phyloP scores from a whole-genome alignment of 2,797 vertebrate species.

The Epinephelus malabaricus region DNA sequence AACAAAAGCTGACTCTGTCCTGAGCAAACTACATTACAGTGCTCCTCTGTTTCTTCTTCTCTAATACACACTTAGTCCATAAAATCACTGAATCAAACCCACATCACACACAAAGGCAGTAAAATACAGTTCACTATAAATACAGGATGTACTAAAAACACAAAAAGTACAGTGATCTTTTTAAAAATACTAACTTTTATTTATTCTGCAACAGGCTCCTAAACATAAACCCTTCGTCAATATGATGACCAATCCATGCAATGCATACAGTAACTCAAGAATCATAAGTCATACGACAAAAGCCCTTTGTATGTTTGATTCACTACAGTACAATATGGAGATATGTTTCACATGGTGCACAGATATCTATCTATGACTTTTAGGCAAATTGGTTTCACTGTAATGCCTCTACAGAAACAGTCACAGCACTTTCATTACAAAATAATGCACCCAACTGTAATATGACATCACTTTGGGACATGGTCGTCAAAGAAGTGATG shows the following conservation, averaged over 20 bases:
- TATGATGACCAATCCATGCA: slow-evolving; percentile 62
- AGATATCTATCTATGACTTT: slow-evolving; percentile 7
- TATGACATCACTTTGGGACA: background rate
- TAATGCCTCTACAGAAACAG: slow-evolving; percentile 36
- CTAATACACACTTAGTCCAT: background rate
- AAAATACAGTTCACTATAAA: background rate
- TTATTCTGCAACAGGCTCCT: slow-evolving; percentile 49
- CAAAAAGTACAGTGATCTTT: background rate
- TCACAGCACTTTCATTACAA: slow-evolving; percentile 55
- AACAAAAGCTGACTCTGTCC: slow-evolving; percentile 10
- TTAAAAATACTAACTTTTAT: slow-evolving; percentile 59
- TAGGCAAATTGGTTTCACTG: slow-evolving; percentile 19
- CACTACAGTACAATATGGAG: slow-evolving; percentile 24
- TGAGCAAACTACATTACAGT: background rate
- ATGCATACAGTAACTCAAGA: slow-evolving; percentile 43
- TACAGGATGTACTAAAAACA: background rate
- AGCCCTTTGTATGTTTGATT: slow-evolving; percentile 17
- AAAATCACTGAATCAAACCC: slow-evolving; percentile 12
- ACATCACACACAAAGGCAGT: background rate
- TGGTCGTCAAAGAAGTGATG: slow-evolving; percentile 10
- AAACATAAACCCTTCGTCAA: slow-evolving; percentile 56
- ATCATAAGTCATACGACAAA: background rate
- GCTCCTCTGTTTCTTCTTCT: background rate
- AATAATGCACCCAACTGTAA: slow-evolving; percentile 15
- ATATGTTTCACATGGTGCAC: slow-evolving; percentile 21